Evolutionary conservation across 2,113 vertebrate species (phyloP).

Genomic region (Pipa parva): DNA sequence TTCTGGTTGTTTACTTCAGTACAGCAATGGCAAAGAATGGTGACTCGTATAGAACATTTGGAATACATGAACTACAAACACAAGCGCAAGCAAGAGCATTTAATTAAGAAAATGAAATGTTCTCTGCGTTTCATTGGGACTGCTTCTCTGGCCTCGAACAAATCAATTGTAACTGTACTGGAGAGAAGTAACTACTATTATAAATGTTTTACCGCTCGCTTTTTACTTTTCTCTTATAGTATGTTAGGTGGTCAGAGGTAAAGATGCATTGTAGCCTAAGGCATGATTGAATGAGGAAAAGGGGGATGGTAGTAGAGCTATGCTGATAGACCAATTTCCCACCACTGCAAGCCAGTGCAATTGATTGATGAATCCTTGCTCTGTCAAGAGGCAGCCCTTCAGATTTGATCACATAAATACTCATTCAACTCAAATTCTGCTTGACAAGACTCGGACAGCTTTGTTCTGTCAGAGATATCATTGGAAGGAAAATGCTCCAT

Average conservation of each 20-base stretch:
- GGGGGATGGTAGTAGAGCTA: conserved; percentile 72
- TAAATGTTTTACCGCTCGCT: conserved; percentile 79
- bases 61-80: not conserved
- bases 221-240: conserved; percentile 78
- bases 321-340: conserved; percentile 98
- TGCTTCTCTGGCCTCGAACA: conserved; percentile 79
- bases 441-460: conserved; percentile 97
- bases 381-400: conserved; percentile 97
- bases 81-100: conserved; percentile 15
- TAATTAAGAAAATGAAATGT: conserved; percentile 35
- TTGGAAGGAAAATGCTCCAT: conserved; percentile 94
- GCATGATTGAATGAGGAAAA: conserved; percentile 95
- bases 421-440: conserved; percentile 99
- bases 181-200: conserved; percentile 85
- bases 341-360: conserved; percentile 83
- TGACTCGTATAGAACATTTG: not conserved
- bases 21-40: not conserved
- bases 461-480: conserved; percentile 99
- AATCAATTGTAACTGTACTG: conserved; percentile 84
- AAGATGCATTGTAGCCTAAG: conserved; percentile 95
- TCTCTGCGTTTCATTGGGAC: conserved; percentile 66
- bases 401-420: conserved; percentile 99
- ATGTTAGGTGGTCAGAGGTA: conserved; percentile 91
- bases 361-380: conserved; percentile 98
- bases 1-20: too few relatives aligned